These are phyloP conservation scores for Eublepharis macularius DNA, from an alignment of 2,113 vertebrate species.

Conservation along the genomic window DNA sequence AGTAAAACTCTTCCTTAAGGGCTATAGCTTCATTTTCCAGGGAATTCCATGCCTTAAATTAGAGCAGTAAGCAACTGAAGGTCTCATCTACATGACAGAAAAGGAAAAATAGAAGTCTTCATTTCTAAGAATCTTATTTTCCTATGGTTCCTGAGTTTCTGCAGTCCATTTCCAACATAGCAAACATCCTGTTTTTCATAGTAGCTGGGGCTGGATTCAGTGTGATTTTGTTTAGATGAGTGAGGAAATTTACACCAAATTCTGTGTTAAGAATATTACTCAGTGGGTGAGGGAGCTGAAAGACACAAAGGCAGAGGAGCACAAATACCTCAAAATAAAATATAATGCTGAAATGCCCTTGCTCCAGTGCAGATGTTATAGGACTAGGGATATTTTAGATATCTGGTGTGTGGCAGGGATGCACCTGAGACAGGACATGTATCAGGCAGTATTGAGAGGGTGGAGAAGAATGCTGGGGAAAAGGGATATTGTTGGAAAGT, in stretches of 20 bases:
- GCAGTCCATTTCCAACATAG: not conserved
- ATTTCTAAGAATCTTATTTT: not conserved
- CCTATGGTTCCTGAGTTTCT: no score
- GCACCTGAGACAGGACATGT: constrained; percentile 10
- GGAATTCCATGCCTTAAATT: not conserved
- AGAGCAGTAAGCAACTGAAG: not conserved
- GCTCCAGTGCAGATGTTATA: rapidly evolving
- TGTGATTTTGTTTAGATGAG: not conserved
- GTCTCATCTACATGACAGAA: not conserved
- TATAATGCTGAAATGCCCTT: rapidly evolving
- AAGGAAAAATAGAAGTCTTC: not conserved
- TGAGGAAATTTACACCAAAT: not conserved
- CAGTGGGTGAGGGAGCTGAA: not conserved
- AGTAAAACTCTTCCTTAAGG: not conserved
- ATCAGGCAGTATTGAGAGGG: not conserved
- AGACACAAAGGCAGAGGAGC: not conserved
- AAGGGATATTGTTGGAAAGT: constrained; percentile 16
- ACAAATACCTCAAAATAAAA: not conserved
- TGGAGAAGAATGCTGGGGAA: not conserved
- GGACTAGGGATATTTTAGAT: not conserved
- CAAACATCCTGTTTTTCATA: no score
- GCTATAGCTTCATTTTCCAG: not conserved
- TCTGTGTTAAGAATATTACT: not conserved
- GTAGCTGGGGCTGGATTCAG: not conserved
- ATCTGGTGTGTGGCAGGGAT: not conserved